Evolutionary conservation across 2,888 invertebrate species (phyloP), one percentile per base, ranked within the genome.

Genomic region (Diaphora mendica): DNA sequence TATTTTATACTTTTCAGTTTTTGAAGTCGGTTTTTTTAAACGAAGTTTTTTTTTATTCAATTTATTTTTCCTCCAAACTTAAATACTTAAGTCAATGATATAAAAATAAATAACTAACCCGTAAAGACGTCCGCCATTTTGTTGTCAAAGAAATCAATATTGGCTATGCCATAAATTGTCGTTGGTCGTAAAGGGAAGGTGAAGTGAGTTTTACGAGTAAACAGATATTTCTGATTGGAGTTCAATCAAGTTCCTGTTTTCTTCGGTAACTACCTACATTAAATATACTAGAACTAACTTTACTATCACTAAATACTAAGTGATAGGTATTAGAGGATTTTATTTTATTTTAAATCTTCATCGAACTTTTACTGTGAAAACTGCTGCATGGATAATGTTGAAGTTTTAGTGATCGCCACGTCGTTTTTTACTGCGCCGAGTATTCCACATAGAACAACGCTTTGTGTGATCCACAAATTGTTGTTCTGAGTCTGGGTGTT

Each of bases 161-260:
- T 85, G 86, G 84, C 76, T 75, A 77, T 80, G 79, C 86, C 89
- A 84, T 92, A 91, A 91, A 91, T 90, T 85, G 84, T 82, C 82
- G 79, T 70, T 71, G 86, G 79, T 87, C 91, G 88, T 91, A 89
- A 91, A 90, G 79, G 82, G 71, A 72, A 80, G 79, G 86, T 84
- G 80, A 81, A 79, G 79, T 81, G 82, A 84, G 86, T 80, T 91
- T 91, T 89, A 91, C 87, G 89, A 87, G 80, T 75, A 68, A 51
- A 64, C 75, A 62, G 74, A 64, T 70, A 72, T 68, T 77, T 82
- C 86, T 87, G 89, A 90, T 89, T 89, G 88, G 82, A 86, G 85
- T 86, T 59, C 73, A 44, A 77, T 70, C 68, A 75, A 78, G 69
- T 70, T 75, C 66, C 76, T 81, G 76, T 80, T 77, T 64, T 62